Evolutionary conservation across 2,888 invertebrate genomes (phyloP).

Genomic region (Drosophila neotestacea): DNA sequence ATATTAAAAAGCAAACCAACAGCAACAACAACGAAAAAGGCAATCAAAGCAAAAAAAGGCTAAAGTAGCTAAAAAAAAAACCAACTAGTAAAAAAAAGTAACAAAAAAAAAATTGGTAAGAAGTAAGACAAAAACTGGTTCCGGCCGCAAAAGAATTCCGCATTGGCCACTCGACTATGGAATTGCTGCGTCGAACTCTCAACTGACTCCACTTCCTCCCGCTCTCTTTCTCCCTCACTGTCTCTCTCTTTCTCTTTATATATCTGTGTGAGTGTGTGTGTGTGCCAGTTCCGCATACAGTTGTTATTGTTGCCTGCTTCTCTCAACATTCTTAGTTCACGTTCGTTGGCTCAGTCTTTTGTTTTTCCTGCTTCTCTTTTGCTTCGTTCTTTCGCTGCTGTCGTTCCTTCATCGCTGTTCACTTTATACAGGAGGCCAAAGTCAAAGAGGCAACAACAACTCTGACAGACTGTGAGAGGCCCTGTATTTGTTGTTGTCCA

Average conservation of each 20-base stretch:
- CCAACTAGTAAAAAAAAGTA: slow-evolving; percentile 41
- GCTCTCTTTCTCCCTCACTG: slow-evolving; percentile 16
- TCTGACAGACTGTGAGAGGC: background rate
- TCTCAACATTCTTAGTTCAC: slow-evolving; percentile 59
- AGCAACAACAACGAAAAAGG: slow-evolving; percentile 25
- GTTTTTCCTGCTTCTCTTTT: slow-evolving; percentile 43
- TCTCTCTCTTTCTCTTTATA: slow-evolving; percentile 13
- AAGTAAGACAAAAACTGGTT: slow-evolving; percentile 72
- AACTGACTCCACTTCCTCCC: slow-evolving; percentile 8
- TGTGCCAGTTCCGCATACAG: slow-evolving; percentile 71
- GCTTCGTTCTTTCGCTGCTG: slow-evolving; percentile 36
- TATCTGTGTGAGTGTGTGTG: slow-evolving; percentile 45
- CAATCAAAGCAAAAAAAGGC: slow-evolving; percentile 41
- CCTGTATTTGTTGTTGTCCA: no score
- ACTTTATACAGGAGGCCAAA: slow-evolving; percentile 30
- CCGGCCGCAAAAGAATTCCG: slow-evolving; percentile 74
- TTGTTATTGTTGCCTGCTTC: background rate
- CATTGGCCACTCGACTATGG: slow-evolving; percentile 56
- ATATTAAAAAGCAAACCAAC: slow-evolving; percentile 51
- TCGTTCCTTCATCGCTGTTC: slow-evolving; percentile 26
- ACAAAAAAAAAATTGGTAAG: slow-evolving; percentile 58
- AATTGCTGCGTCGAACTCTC: slow-evolving; percentile 45
- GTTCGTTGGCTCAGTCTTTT: slow-evolving; percentile 78
- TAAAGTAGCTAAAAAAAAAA: slow-evolving; percentile 38
- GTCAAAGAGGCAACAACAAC: slow-evolving; percentile 14